A percentile compares a stretch with the other conserved stretches of the same genome.
Conservation (phyloP, 1,140 invertebrate genomes). For the Propsilocerus akamusi region DNA sequence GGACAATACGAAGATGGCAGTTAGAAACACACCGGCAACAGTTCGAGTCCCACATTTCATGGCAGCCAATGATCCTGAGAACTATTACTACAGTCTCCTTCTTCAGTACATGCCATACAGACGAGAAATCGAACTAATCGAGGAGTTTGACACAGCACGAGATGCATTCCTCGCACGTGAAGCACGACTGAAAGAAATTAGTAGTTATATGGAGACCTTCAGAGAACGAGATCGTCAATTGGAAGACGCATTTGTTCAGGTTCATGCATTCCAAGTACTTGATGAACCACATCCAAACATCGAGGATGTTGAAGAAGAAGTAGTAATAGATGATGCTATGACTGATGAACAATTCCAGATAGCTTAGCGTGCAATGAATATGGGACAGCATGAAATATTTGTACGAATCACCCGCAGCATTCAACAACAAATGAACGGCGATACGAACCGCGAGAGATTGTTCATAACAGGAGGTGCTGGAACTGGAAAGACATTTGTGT, state of each 20-base stretch:
- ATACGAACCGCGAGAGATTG: background rate
- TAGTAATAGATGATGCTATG: conserved; percentile 5
- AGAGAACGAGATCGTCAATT: conserved; percentile 13
- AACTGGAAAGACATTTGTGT: conserved; percentile 14
- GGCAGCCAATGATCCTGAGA: conserved; percentile 16
- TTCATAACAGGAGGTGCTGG: conserved; percentile 10
- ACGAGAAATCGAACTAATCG: conserved; percentile 14
- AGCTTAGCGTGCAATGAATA: conserved; percentile 9
- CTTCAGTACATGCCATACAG: conserved; percentile 18
- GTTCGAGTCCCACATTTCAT: conserved; percentile 18
- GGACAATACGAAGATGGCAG: conserved; percentile 12
- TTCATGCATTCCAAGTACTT: conserved; percentile 17
- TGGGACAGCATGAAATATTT: conserved; percentile 9
- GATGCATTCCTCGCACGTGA: conserved; percentile 16
- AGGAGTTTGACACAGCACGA: conserved; percentile 14
- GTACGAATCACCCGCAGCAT: background rate
- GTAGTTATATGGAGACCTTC: conserved; percentile 12
- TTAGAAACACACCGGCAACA: conserved; percentile 12
- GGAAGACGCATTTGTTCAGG: conserved; percentile 16
- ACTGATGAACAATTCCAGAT: conserved; percentile 10
- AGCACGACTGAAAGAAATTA: conserved; percentile 13
- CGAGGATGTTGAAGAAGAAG: conserved; percentile 10
- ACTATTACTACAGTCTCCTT: conserved; percentile 18
- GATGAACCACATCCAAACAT: conserved; percentile 10
- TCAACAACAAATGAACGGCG: background rate